phyloP scores from a whole-genome alignment of 2,113 vertebrate genomes.

The Callocephalon fimbriatum region DNA sequence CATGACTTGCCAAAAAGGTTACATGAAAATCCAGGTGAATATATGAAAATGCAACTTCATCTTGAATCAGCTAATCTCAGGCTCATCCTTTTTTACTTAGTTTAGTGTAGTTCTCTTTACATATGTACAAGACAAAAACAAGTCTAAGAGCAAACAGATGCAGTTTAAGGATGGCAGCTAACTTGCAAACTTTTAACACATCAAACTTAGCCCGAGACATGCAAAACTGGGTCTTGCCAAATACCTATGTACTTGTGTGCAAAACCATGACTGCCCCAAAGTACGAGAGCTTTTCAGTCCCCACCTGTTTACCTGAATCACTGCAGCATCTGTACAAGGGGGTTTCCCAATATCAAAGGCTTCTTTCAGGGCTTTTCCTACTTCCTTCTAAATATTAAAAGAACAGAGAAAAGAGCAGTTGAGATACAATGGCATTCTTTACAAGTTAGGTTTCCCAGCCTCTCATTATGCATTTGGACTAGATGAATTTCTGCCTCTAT shows the following conservation, averaged over 20 bases:
- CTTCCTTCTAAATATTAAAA: slow-evolving; percentile 40
- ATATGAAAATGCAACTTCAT: neutral
- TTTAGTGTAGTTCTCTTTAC: neutral
- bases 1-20: neutral
- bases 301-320: slow-evolving; percentile 30
- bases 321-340: neutral
- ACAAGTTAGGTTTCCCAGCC: neutral
- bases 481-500: slow-evolving; percentile 1
- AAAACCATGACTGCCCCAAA: neutral
- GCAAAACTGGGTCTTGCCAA: neutral
- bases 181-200: neutral
- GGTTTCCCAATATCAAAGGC: slow-evolving; percentile 21
- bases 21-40: neutral
- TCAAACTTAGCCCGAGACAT: neutral
- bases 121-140: neutral
- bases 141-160: neutral
- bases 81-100: neutral
- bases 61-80: neutral
- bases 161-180: neutral
- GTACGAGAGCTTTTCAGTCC: neutral
- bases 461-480: neutral
- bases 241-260: neutral
- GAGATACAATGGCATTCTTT: neutral
- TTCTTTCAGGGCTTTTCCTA: slow-evolving; percentile 25
- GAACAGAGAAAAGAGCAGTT: neutral